Percentiles rank a stretch among this genome's conserved stretches.
These are phyloP conservation scores for Lasioglossum pauxillum DNA, from an alignment of 2,888 invertebrate genomes.

Conservation along the genomic window DNA sequence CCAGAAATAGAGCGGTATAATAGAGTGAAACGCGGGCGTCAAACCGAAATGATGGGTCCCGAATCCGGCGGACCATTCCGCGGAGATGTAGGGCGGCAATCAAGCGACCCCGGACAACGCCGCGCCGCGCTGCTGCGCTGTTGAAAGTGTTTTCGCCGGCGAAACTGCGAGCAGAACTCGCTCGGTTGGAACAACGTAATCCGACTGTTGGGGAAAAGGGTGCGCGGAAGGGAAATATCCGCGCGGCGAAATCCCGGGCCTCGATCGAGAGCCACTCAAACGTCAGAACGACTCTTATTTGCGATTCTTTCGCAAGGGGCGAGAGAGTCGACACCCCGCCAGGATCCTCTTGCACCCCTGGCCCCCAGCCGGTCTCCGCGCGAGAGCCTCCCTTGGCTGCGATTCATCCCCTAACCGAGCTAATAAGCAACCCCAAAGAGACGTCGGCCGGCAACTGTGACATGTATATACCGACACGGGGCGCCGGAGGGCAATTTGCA, in stretches of 20 bases:
- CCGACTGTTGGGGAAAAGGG: conserved; percentile 10
- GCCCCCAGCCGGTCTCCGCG: conserved; percentile 26
- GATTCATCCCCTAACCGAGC: conserved; percentile 78
- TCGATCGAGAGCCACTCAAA: conserved; percentile 72
- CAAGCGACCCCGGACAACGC: conserved; percentile 17
- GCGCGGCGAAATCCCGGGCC: conserved; percentile 74
- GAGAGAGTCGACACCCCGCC: conserved; percentile 66
- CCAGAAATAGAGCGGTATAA: background rate
- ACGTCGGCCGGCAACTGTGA: conserved; percentile 72
- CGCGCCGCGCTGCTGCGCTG: background rate
- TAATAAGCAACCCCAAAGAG: conserved; percentile 82
- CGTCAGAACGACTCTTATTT: conserved; percentile 76
- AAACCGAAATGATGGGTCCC: conserved; percentile 21
- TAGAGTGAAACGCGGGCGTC: conserved; percentile 5
- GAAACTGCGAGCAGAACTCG: conserved; percentile 49
- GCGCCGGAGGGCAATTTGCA: conserved; percentile 76
- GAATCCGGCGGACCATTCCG: conserved; percentile 18
- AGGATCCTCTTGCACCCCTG: conserved; percentile 50
- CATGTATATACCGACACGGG: conserved; percentile 67
- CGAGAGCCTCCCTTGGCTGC: conserved; percentile 58
- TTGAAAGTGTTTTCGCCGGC: conserved; percentile 45
- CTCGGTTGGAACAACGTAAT: conserved; percentile 58
- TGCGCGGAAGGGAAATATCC: conserved; percentile 59
- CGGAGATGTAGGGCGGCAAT: conserved; percentile 26
- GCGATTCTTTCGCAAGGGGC: conserved; percentile 74